Conservation (phyloP, 2,888 invertebrate genomes). For the Campaea margaritaria region DNA sequence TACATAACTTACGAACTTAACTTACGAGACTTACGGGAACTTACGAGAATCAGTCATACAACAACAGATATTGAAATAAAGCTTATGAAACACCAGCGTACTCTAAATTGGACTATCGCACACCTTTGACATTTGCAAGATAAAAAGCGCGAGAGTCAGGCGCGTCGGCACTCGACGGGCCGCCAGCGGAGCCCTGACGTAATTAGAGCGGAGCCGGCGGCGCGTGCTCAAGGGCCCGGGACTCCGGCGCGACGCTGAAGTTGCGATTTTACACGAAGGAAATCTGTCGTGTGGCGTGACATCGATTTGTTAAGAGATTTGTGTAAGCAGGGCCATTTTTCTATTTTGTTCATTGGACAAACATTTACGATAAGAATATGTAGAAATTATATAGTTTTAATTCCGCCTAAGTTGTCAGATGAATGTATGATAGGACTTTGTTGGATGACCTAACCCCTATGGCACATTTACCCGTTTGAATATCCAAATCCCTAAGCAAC, state of each 20-base stretch:
- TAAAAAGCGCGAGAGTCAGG: slow-evolving; percentile 26
- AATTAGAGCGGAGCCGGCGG: slow-evolving; percentile 61
- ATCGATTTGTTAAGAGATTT: slow-evolving; percentile 4
- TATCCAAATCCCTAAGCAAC: no score
- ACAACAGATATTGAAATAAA: neutral
- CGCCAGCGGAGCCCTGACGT: slow-evolving; percentile 50
- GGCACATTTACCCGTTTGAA: no score
- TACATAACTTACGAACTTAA: no score
- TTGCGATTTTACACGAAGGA: slow-evolving; percentile 34
- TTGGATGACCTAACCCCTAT: no score
- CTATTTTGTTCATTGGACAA: no score
- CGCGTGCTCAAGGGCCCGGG: slow-evolving; percentile 54
- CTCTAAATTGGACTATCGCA: slow-evolving; percentile 16
- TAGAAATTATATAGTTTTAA: no score
- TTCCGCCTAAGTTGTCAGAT: no score
- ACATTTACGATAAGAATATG: no score
- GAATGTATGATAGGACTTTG: no score
- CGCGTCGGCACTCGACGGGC: slow-evolving; percentile 46
- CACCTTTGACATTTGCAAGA: slow-evolving; percentile 36
- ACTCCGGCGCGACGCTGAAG: slow-evolving; percentile 28
- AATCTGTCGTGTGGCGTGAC: slow-evolving; percentile 27
- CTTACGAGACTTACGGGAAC: no score
- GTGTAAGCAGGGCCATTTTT: no score
- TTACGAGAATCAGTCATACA: no score
- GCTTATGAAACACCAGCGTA: slow-evolving; percentile 23